Percentiles rank a stretch among this genome's conserved stretches.
Conservation (phyloP, 1,140 invertebrate genomes). For the Apocrypta bakeri region DNA sequence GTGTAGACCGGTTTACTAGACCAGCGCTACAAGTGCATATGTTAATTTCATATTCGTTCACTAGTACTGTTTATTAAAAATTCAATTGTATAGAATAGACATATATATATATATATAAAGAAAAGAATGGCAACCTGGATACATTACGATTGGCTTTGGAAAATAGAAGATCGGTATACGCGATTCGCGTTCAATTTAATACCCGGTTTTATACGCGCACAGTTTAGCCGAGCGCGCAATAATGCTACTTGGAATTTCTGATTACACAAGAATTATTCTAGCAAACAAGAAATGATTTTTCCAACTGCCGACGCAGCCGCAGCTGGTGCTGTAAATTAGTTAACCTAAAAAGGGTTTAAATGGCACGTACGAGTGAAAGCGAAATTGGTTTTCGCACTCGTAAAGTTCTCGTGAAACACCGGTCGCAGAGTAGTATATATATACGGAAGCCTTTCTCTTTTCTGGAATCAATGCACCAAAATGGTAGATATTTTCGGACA, state of each 20-base stretch:
- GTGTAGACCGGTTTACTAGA: too few species aligned
- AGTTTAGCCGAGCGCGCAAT: too few species aligned
- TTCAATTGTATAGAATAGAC: not conserved
- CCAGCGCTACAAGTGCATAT: not conserved
- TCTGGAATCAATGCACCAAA: not conserved
- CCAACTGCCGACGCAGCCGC: not conserved
- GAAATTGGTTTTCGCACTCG: conserved; percentile 27
- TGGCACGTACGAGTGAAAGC: conserved; percentile 22
- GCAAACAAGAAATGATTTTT: not conserved
- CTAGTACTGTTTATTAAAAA: not conserved
- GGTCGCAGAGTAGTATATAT: not conserved
- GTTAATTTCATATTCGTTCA: not conserved
- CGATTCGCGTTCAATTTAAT: not conserved
- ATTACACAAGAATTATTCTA: conserved; percentile 5
- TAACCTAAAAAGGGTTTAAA: conserved; percentile 24
- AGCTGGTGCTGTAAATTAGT: not conserved
- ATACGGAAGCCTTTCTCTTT: conserved; percentile 42
- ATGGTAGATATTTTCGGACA: not conserved
- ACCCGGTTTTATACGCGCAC: not conserved
- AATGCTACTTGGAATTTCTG: not conserved
- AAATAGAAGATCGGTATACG: not conserved
- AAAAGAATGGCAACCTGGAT: too few species aligned
- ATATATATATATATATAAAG: not conserved
- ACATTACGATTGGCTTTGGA: not conserved
- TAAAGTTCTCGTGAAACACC: not conserved